Conservation (phyloP, 2,797 vertebrate species). For the Dermochelys coriacea region DNA sequence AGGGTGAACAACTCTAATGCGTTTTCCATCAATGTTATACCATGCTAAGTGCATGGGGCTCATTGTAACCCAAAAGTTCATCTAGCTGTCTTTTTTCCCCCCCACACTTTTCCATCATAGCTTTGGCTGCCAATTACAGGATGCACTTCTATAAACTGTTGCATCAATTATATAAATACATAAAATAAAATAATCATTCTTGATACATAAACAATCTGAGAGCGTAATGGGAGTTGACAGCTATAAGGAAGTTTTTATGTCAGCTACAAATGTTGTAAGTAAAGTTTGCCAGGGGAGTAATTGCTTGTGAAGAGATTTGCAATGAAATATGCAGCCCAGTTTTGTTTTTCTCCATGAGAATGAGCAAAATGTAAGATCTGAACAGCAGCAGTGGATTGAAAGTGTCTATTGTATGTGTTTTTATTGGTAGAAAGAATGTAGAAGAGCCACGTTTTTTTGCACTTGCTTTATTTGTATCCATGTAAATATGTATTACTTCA, state of each 20-base stretch:
- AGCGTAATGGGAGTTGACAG: conserved; percentile 45
- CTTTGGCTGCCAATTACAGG: conserved; percentile 72
- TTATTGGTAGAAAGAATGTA: conserved; percentile 71
- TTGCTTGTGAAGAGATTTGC: conserved; percentile 45
- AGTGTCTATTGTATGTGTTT: conserved; percentile 64
- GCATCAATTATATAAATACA: conserved; percentile 62
- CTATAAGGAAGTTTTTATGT: conserved; percentile 46
- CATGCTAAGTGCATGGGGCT: conserved; percentile 33
- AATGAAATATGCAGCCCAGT: conserved; percentile 35
- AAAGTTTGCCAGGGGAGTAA: conserved; percentile 54
- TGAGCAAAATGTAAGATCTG: conserved; percentile 48
- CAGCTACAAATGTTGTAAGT: conserved; percentile 64
- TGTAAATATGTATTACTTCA: conserved; percentile 62
- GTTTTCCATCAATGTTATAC: conserved; percentile 71
- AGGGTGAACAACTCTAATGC: conserved; percentile 64
- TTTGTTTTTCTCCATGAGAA: conserved; percentile 75
- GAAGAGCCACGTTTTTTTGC: conserved; percentile 68
- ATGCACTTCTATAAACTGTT: conserved; percentile 72
- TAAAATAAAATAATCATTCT: conserved; percentile 63
- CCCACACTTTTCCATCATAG: conserved; percentile 42
- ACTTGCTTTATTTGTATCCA: conserved; percentile 67
- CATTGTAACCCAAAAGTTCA: conserved; percentile 44
- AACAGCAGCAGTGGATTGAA: conserved; percentile 36
- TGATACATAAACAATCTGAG: conserved; percentile 59
- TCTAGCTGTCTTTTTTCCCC: conserved; percentile 16